Conservation (phyloP, 2,113 vertebrate genomes). For the Neotoma lepida region DNA sequence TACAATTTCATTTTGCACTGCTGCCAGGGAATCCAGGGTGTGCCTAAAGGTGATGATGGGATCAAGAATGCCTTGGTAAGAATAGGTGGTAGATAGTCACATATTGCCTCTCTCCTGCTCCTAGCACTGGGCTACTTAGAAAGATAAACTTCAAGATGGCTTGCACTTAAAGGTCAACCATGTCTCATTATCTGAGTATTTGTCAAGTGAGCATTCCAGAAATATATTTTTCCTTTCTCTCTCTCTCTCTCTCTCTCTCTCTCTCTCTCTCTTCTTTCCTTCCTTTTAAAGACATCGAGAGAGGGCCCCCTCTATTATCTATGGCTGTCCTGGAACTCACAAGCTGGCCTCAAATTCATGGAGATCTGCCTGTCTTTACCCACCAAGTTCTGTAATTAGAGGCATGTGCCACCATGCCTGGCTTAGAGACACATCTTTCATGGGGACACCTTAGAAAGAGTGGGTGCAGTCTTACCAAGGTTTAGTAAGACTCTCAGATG, state of each 20-base stretch:
- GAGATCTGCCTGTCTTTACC: neutral
- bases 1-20: neutral
- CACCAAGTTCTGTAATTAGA: neutral
- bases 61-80: neutral
- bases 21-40: neutral
- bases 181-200: neutral
- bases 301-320: neutral
- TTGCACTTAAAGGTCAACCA: neutral
- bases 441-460: neutral
- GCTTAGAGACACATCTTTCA: neutral
- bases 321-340: neutral
- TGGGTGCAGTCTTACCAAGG: neutral
- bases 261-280: too few relatives aligned
- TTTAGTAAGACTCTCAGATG: slow-evolving; percentile 30
- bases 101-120: neutral
- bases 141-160: slow-evolving; percentile 23
- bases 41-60: neutral
- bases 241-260: neutral
- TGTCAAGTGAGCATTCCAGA: neutral
- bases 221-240: neutral
- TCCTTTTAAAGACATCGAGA: neutral
- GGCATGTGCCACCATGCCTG: neutral
- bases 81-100: neutral
- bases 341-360: neutral
- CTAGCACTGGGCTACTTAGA: neutral